Percentiles rank a stretch among this genome's conserved stretches.
phyloP scores from a whole-genome alignment of 1,140 invertebrate species.

The Wasmannia auropunctata region DNA sequence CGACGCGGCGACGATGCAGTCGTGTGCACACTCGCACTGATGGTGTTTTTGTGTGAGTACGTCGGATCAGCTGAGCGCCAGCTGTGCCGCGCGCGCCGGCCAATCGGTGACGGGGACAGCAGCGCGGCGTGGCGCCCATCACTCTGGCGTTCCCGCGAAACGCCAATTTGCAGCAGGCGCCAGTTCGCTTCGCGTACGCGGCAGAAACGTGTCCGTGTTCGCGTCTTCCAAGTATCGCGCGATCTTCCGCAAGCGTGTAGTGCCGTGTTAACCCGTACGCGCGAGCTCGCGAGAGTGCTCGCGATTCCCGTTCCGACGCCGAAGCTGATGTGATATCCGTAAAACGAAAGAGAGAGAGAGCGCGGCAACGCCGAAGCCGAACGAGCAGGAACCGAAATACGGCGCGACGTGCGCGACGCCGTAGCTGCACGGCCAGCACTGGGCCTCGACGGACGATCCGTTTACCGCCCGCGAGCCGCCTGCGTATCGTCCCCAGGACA shows the following conservation, averaged over 20 bases:
- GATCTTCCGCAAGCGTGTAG: neutral
- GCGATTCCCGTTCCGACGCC: neutral
- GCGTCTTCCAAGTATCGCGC: neutral
- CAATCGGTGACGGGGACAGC: slow-evolving; percentile 69
- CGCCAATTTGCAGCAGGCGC: slow-evolving; percentile 46
- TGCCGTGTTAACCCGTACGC: neutral
- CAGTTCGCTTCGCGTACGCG: neutral
- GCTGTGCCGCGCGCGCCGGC: slow-evolving; percentile 76
- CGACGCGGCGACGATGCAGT: slow-evolving; percentile 40
- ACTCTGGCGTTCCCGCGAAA: slow-evolving; percentile 76
- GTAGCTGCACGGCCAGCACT: slow-evolving; percentile 14
- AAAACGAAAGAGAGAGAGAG: no score
- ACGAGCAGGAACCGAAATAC: slow-evolving; percentile 43
- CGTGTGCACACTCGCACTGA: slow-evolving; percentile 29
- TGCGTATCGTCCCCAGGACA: neutral
- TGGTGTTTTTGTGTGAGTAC: slow-evolving; percentile 40
- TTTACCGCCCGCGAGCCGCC: neutral
- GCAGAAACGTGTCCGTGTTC: neutral
- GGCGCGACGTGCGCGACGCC: slow-evolving; percentile 39
- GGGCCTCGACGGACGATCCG: slow-evolving; percentile 8
- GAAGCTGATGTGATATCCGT: neutral
- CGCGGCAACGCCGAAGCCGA: slow-evolving; percentile 25
- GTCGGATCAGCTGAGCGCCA: slow-evolving; percentile 83
- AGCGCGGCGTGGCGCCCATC: slow-evolving; percentile 64
- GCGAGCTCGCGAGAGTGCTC: neutral